phyloP scores from a whole-genome alignment of 2,113 vertebrate species.

The Jacana jacana region DNA sequence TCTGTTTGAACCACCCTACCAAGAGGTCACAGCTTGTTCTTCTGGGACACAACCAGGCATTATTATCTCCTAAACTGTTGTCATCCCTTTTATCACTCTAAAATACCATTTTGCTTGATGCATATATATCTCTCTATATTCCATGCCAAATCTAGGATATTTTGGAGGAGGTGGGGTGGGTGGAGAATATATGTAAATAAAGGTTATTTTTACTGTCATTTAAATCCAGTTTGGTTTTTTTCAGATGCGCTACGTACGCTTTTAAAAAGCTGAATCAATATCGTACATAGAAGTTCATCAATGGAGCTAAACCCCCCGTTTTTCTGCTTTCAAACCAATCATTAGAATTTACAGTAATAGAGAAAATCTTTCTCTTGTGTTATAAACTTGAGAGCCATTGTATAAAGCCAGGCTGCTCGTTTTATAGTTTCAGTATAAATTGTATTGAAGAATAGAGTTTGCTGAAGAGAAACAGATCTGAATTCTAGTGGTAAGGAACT shows the following conservation, averaged over 20 bases:
- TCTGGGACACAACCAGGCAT: neutral
- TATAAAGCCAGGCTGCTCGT: neutral
- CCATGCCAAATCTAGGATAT: neutral
- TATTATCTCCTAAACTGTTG: neutral
- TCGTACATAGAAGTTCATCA: neutral
- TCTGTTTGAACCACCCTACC: constrained; percentile 34
- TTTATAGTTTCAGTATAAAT: neutral
- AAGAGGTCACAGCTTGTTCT: neutral
- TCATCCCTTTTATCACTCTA: neutral
- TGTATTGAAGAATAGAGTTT: neutral
- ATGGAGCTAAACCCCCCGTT: neutral
- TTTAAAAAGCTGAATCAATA: neutral
- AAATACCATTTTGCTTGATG: neutral
- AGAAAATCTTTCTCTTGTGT: constrained; percentile 2
- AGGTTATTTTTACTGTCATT: neutral
- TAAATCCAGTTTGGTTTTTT: neutral
- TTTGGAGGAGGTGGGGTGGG: neutral
- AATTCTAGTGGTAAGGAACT: neutral
- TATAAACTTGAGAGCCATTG: neutral
- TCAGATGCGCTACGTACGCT: neutral
- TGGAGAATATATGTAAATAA: neutral
- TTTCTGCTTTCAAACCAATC: neutral
- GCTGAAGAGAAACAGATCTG: constrained; percentile 42
- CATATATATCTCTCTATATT: neutral
- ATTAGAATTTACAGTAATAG: neutral